Evolutionary conservation across 2,888 invertebrate species (phyloP), one percentile per base, ranked within the genome.

Genomic region (Oxystoma pomonae): DNA sequence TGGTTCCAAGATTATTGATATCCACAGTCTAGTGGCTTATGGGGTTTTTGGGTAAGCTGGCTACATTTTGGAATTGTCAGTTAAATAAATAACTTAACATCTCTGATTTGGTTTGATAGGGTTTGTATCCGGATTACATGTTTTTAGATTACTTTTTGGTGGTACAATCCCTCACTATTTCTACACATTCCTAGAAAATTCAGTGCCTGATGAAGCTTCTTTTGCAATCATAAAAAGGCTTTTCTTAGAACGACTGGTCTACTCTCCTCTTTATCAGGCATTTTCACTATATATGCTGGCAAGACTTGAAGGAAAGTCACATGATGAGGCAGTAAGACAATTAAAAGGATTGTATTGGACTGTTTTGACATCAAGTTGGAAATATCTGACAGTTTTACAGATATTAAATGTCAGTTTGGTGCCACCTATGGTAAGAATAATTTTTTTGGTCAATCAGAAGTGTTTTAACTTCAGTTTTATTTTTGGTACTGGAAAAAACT

Each of bases 101-200:
- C 55, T 20, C 22, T 49, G 1, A 20, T 17, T 53, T 9, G 52
- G 35, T 20, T 17, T 20, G 5, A 60, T 21, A 17, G 19, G 49
- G 55, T 53, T 20, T 55, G 16, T 3, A 20, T 55, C 22, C 18
- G 7, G 17, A 19, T 35, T 22, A 12, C 18, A 35, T 3, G 35
- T 35, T 68, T 78, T 55, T 79, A 91, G 91, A 57, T 81, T 92
- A 55, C 73, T 91, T n/a, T 91, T 92, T 78, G 92, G 91, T 61
- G 92, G 92, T 21, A 85, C 89, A 1, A 81, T 92, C 1, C 92
- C 92, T 0, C 92, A 92, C 78, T 90, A 86, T 74, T 92, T 92
- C 77, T 91, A 90, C 74, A 81, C 83, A 67, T 80, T 84, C 49
- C 74, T 90, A 56, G 90, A 90, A 68, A 80, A 81, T 59, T 69